phyloP scores from a whole-genome alignment of 2,113 vertebrate genomes.

The Onychostruthus taczanowskii region DNA sequence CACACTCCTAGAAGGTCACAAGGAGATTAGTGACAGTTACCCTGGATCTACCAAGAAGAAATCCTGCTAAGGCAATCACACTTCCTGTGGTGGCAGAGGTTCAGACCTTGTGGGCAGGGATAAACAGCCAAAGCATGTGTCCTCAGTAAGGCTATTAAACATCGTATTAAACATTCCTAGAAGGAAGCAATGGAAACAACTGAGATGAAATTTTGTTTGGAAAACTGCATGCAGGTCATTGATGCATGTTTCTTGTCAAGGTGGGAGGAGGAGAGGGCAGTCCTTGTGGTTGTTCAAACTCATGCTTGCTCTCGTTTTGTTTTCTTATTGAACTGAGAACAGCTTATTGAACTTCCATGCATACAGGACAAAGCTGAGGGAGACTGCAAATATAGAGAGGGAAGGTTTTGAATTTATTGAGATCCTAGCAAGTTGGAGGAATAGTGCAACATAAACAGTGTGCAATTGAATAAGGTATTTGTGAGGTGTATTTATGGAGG shows the following conservation, averaged over 20 bases:
- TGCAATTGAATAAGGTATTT: neutral
- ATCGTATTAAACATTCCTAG: neutral
- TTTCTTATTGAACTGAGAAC: neutral
- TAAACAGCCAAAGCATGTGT: neutral
- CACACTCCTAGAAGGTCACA: neutral
- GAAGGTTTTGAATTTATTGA: neutral
- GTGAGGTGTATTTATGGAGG: neutral
- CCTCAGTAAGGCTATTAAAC: neutral
- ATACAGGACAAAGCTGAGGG: neutral
- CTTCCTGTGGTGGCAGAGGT: neutral
- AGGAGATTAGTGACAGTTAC: neutral
- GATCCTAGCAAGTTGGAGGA: neutral
- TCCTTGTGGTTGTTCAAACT: rapidly evolving
- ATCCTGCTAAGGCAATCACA: neutral
- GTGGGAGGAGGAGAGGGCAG: neutral
- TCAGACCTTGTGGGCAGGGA: neutral
- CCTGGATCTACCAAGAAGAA: neutral
- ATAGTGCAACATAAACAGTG: neutral
- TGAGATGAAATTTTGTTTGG: neutral
- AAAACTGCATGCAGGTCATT: rapidly evolving
- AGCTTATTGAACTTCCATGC: neutral
- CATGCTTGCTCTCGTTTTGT: neutral
- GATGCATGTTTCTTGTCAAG: neutral
- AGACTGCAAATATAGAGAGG: neutral
- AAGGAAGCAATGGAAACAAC: neutral